These are phyloP conservation scores for Nestor notabilis DNA, from an alignment of 2,113 vertebrate species.

Conservation along the genomic window DNA sequence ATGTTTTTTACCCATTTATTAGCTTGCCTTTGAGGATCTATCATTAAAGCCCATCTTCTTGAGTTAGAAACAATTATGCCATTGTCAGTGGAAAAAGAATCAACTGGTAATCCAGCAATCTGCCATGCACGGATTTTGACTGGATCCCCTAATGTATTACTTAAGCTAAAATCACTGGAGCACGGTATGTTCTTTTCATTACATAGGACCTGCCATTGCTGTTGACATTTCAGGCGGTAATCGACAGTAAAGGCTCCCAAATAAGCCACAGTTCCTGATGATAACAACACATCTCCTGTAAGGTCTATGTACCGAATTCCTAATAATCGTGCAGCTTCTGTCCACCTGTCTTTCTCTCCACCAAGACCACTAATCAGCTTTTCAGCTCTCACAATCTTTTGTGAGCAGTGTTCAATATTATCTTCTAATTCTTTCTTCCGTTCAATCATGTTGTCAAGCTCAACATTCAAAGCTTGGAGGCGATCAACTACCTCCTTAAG, in stretches of 20 bases:
- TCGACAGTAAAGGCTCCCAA: slow-evolving; percentile 91
- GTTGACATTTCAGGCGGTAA: slow-evolving; percentile 83
- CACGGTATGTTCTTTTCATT: slow-evolving; percentile 81
- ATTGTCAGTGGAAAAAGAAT: slow-evolving; percentile 92
- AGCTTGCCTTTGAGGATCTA: slow-evolving; percentile 94
- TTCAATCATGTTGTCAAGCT: slow-evolving; percentile 82
- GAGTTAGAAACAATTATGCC: slow-evolving; percentile 92
- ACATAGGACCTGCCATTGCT: slow-evolving; percentile 83
- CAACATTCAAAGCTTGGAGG: slow-evolving; percentile 83
- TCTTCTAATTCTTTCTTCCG: slow-evolving; percentile 82
- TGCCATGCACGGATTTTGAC: slow-evolving; percentile 89
- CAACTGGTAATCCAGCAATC: slow-evolving; percentile 89
- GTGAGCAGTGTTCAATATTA: slow-evolving; percentile 89
- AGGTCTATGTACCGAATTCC: slow-evolving; percentile 82
- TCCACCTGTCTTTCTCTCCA: slow-evolving; percentile 93
- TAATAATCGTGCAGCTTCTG: slow-evolving; percentile 82
- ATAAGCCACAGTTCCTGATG: slow-evolving; percentile 88
- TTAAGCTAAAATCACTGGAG: slow-evolving; percentile 86
- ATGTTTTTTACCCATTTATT: slow-evolving; percentile 96
- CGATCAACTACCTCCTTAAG: slow-evolving; percentile 85
- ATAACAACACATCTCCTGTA: slow-evolving; percentile 88
- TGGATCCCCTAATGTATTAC: slow-evolving; percentile 83
- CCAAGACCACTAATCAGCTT: slow-evolving; percentile 90
- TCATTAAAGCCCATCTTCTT: slow-evolving; percentile 91
- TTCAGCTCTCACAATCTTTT: slow-evolving; percentile 88